Conservation (phyloP, 1,140 invertebrate species). For the Chrysoperla carnea region DNA sequence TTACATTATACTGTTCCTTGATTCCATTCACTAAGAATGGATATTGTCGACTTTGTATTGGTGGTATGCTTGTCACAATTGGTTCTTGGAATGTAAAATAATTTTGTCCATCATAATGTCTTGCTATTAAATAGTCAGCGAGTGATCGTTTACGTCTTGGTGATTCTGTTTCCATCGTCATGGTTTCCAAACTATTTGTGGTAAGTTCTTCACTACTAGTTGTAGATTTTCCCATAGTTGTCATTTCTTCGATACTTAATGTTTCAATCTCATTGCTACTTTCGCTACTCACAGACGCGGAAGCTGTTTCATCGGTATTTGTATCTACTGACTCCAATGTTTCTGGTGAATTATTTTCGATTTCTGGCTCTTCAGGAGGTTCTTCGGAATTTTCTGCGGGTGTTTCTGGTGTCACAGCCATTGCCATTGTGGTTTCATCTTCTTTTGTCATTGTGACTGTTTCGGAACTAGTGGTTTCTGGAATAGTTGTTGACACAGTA, state of each 20-base stretch:
- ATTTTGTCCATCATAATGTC: constrained; percentile 7
- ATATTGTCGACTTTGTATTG: constrained; percentile 1
- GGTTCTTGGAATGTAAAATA: constrained; percentile 1
- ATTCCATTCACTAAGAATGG: constrained; percentile 16
- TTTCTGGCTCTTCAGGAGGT: too few species aligned
- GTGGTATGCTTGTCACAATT: not conserved
- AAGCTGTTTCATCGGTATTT: not conserved
- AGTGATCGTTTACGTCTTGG: constrained; percentile 3
- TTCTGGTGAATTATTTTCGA: too few species aligned
- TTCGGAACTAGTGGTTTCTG: not conserved
- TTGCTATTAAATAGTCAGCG: constrained; percentile 7
- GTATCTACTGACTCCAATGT: not conserved
- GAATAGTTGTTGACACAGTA: not conserved
- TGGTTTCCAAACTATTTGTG: constrained; percentile 5
- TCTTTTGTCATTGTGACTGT: too few species aligned
- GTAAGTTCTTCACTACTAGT: constrained; percentile 1
- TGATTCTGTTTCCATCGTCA: not conserved
- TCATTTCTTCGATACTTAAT: constrained; percentile 1
- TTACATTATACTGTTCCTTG: constrained; percentile 14
- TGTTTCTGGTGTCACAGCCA: too few species aligned
- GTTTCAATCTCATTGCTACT: not conserved
- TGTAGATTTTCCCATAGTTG: constrained; percentile 2
- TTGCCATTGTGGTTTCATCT: too few species aligned
- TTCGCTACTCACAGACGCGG: not conserved
- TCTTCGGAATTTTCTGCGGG: too few species aligned